Base-by-base conservation (phyloP, 2,888 invertebrate genomes). In the Habrosyne pyritoides region DNA sequence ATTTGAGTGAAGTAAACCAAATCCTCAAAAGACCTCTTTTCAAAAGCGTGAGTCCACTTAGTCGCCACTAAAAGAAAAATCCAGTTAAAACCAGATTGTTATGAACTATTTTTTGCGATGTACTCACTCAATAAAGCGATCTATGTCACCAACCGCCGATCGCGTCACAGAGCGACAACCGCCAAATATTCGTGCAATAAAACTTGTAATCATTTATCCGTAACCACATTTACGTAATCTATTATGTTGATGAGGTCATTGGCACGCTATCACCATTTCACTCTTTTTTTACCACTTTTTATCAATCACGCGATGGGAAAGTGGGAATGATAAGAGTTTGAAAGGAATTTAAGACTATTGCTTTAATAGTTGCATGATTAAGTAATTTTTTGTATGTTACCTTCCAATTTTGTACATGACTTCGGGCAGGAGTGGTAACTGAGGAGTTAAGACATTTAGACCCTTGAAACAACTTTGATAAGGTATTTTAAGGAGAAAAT, bases 171-270 rank as follows among this genome's bases (percentile, higher is more conserved):
- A 18, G 42, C 18, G 42, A 42, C 18, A 42, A 18, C 42, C 42
- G 42, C 42, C 42, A 42, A 42, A 18, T 42, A 18, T 42, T 42
- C 18, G 42, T 18, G 42, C 42, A 18, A 42, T 18, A 42, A 42
- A 24, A 42, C 3, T 42, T n/a, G 14, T 42, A 42, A 42, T 18
- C 14, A 33, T 33, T 33, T 42, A 18, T 42, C 42, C 42, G 42
- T 42, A 42, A 42, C 36, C n/a, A 36, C 18, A 42, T 42, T 42
- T 18, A 42, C 42, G 42, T 42, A 42, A 42, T 42, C 42, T 42
- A 42, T 42, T 42, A 42, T 42, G 18, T n/a, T 42, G 7, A 42
- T 42, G n/a, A 42, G 42, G 42, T 42, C 42, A 42, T 18, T 42
- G 42, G 18, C 42, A 42, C 42, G 14, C 18, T 42, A 42, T 42